A percentile compares a stretch with the other conserved stretches of the same genome.
Evolutionary conservation across 2,888 invertebrate species (phyloP).

Genomic region (Byasa hedistus): DNA sequence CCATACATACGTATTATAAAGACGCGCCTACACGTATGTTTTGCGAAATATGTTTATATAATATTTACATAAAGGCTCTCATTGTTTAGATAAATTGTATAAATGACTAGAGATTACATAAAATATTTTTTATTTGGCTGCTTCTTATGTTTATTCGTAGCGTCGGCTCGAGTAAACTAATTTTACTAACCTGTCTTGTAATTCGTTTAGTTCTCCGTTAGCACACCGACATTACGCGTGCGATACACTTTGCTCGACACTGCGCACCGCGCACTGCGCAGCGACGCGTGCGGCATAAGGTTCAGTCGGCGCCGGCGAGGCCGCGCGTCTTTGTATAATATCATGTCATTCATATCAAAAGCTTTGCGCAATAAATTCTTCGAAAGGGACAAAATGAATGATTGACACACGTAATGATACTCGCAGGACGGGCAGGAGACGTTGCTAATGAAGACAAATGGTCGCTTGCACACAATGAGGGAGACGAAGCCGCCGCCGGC

Average conservation of each 20-base stretch:
- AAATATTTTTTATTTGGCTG: constrained; percentile 39
- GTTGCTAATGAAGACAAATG: constrained; percentile 27
- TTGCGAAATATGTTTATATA: constrained; percentile 44
- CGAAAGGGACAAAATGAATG: background rate
- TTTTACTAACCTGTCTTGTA: constrained; percentile 63
- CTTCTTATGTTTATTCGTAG: constrained; percentile 39
- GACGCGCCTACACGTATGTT: constrained; percentile 28
- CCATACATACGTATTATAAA: no score
- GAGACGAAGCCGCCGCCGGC: constrained; percentile 30
- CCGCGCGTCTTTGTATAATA: constrained; percentile 9
- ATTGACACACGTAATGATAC: background rate
- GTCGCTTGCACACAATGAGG: constrained; percentile 22
- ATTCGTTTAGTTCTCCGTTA: constrained; percentile 62
- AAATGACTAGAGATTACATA: constrained; percentile 45
- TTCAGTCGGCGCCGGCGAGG: constrained; percentile 6
- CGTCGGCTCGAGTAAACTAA: constrained; percentile 43
- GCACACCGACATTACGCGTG: constrained; percentile 9
- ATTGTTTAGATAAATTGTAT: constrained; percentile 32
- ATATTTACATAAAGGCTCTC: constrained; percentile 35
- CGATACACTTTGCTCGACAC: no score
- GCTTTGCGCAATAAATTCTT: background rate
- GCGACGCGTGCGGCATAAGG: constrained; percentile 2
- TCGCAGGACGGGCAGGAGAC: constrained; percentile 2
- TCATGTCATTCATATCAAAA: constrained; percentile 8
- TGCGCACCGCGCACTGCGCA: background rate